Evolutionary conservation across 2,113 vertebrate genomes (phyloP).

Genomic region (Pheucticus melanocephalus): DNA sequence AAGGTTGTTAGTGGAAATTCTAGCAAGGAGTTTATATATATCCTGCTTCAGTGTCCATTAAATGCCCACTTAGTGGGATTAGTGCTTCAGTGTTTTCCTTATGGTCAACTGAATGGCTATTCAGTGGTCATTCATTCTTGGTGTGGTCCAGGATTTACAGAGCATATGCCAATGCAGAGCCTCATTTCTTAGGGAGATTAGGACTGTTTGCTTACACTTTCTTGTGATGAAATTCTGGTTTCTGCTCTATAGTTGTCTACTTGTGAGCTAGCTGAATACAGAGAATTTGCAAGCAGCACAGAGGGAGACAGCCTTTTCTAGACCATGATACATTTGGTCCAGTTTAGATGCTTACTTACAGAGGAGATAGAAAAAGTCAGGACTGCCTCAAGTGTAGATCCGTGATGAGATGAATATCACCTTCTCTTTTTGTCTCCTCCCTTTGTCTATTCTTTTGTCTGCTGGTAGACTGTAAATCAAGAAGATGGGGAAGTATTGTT

Average conservation of each 20-base stretch:
- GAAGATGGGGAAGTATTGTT: neutral
- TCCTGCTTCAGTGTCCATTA: neutral
- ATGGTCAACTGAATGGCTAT: neutral
- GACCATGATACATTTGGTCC: neutral
- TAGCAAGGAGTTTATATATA: neutral
- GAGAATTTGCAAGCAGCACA: neutral
- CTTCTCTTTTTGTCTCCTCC: neutral
- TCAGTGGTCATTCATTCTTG: neutral
- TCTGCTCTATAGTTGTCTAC: neutral
- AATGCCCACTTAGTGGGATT: neutral
- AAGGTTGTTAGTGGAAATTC: neutral
- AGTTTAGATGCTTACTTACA: neutral
- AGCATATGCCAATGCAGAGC: neutral
- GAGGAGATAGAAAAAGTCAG: neutral
- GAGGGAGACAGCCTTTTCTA: neutral
- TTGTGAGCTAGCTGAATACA: neutral
- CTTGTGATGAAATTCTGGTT: neutral
- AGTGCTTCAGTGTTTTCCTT: neutral
- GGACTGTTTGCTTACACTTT: neutral
- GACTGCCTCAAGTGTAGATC: neutral
- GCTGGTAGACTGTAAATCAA: neutral
- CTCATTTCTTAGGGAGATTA: neutral
- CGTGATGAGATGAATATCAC: neutral
- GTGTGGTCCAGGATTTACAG: neutral
- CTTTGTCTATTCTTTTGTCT: neutral